phyloP scores from a whole-genome alignment of 2,113 vertebrate genomes.

The Scopus umbretta region DNA sequence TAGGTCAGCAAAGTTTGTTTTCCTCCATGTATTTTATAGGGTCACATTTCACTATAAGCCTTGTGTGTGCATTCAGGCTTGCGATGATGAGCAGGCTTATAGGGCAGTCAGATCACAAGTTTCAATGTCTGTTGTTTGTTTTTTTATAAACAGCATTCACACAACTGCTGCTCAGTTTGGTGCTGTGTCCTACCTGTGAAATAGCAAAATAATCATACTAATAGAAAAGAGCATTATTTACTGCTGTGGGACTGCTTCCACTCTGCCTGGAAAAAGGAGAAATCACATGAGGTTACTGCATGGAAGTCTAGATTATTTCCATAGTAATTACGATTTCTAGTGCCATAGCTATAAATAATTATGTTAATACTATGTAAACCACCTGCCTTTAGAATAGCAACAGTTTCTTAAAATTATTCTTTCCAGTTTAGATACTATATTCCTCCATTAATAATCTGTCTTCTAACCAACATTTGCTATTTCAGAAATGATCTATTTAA shows the following conservation, averaged over 20 bases:
- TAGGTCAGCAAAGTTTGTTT: background rate
- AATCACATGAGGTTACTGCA: background rate
- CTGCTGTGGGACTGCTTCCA: background rate
- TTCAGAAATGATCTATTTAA: background rate
- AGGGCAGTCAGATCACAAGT: background rate
- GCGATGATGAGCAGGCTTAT: background rate
- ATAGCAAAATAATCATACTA: background rate
- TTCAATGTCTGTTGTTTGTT: background rate
- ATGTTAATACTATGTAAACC: background rate
- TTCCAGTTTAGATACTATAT: background rate
- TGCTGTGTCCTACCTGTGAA: background rate
- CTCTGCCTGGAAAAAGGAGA: background rate
- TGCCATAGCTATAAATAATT: background rate
- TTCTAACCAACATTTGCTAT: background rate
- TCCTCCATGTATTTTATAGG: background rate
- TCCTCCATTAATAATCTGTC: background rate
- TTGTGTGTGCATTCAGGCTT: background rate
- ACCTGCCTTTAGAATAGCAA: background rate
- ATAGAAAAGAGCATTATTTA: background rate
- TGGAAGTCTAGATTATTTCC: slow-evolving; percentile 5
- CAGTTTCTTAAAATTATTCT: background rate
- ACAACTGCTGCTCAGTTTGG: background rate
- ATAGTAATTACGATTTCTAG: slow-evolving; percentile 20
- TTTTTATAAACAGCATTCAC: background rate
- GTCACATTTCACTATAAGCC: background rate